These are phyloP conservation scores for Poecile montanus DNA, from an alignment of 2,797 vertebrate genomes.

Conservation along the genomic window DNA sequence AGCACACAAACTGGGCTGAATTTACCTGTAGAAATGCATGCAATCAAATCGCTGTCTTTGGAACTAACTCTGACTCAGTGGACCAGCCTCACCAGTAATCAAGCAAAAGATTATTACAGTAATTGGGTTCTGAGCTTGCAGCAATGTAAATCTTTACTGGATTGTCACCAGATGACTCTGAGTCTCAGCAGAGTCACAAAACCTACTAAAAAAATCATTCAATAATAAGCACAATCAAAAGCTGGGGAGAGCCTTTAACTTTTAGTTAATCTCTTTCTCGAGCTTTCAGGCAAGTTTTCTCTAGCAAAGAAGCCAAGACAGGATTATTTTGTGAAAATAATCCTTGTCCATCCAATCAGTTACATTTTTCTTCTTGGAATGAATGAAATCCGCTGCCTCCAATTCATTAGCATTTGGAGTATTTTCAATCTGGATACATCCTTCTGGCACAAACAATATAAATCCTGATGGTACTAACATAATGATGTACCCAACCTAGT, in stretches of 20 bases:
- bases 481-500: neutral
- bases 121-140: neutral
- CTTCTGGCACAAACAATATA: neutral
- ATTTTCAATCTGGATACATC: neutral
- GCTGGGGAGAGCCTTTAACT: neutral
- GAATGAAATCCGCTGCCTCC: neutral
- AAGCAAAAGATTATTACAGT: accelerated
- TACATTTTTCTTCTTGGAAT: neutral
- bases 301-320: neutral
- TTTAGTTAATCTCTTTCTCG: neutral
- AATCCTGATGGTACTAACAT: neutral
- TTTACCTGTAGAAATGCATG: neutral
- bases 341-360: neutral
- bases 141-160: neutral
- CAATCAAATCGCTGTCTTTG: neutral
- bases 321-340: neutral
- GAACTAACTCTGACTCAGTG: neutral
- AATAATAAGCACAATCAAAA: neutral
- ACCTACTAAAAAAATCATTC: neutral
- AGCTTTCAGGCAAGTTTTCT: neutral
- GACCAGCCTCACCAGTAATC: neutral
- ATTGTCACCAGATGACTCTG: neutral
- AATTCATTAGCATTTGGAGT: neutral
- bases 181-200: neutral
- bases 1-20: neutral